A percentile compares a stretch with the other conserved stretches of the same genome.
These are phyloP conservation scores for Eledone cirrhosa DNA, from an alignment of 2,888 invertebrate species.

Conservation along the genomic window DNA sequence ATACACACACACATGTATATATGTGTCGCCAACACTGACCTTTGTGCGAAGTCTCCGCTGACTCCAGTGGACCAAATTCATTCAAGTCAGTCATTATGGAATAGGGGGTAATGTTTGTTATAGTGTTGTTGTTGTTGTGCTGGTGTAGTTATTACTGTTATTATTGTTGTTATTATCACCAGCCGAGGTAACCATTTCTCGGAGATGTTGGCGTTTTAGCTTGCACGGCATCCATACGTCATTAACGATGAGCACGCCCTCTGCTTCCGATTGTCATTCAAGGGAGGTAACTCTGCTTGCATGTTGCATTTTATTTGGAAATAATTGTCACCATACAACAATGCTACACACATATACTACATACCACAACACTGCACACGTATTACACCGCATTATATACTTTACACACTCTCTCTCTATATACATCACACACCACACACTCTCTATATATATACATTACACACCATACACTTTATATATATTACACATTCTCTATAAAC, in stretches of 20 bases:
- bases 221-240: conserved; percentile 19
- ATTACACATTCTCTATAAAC: no score
- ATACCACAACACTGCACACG: no score
- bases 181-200: conserved; percentile 13
- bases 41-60: conserved; percentile 25
- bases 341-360: no score
- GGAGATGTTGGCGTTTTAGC: neutral
- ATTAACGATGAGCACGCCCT: conserved; percentile 11
- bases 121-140: neutral
- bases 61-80: conserved; percentile 20
- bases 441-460: no score
- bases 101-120: neutral
- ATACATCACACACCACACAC: no score
- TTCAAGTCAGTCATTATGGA: conserved; percentile 1
- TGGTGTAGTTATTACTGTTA: neutral
- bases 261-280: conserved; percentile 25
- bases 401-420: no score
- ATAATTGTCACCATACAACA: no score
- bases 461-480: no score
- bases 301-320: neutral
- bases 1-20: no score
- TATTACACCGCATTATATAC: no score
- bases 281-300: conserved; percentile 7
- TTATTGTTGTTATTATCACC: conserved; percentile 17
- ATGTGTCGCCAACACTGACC: neutral